Evolutionary conservation across 2,797 vertebrate species (phyloP), one percentile per base, ranked within the genome.

Genomic region (Pelobates cultripes): DNA sequence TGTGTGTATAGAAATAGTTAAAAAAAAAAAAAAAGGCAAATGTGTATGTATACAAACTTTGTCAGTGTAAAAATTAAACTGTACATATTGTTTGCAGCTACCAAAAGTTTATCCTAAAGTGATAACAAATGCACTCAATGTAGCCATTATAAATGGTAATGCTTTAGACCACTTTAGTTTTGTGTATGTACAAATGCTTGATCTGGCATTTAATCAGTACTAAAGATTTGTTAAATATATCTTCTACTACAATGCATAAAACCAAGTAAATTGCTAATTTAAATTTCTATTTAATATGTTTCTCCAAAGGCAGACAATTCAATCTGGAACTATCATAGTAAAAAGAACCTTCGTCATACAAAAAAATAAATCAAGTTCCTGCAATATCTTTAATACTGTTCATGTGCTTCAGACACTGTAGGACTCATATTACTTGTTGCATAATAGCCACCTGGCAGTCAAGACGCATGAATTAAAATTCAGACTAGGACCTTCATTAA

Each of bases 271-370:
- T 9, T 61, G 12, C 57, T 2, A 9, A 13, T 61, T 64, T 28
- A 51, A 51, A 51, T 2, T 51, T 51, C 47, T 51, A 51, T 57
- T 0, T 10, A 57, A 57, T 4, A 12, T 15, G 14, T 4, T 57
- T 57, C 13, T 12, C 8, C 13, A 57, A 57, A 57, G 55, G 3
- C 55, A 4, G 10, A 57, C 14, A 57, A 12, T 12, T 2, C 12
- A 43, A 43, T 5, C 0, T 28, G 28, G 28, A 28, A 28, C 28
- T 15, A 45, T 45, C 28, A 71, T 43, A 13, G 51, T 60, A 41
- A 41, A 63, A 12, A 70, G 66, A 81, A 70, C 66, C 55, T 69
- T 80, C 66, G 43, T 70, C 60, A 28, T 15, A 70, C 40, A 63
- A 13, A 14, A 7, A 60, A 3, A 60, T 4, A 45, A 80, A 17